Evolutionary conservation across 2,888 invertebrate genomes (phyloP), one percentile per base, ranked within the genome.

Genomic region (Sipha maydis): DNA sequence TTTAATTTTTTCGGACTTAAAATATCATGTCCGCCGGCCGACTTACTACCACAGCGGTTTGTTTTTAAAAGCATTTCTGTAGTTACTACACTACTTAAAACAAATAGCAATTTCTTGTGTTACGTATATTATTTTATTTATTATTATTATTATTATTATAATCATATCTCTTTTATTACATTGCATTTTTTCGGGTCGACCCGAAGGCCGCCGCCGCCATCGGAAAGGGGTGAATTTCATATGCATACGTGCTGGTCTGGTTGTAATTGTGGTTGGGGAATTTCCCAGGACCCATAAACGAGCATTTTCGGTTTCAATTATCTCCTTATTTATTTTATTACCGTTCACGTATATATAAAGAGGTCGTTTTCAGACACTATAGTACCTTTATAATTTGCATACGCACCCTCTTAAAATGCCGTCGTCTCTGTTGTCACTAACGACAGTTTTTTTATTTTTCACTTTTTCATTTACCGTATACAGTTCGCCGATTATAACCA

Each of bases 261-360:
- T 88, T 75, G 86, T 86, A 88, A 88, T 88, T 80, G 86, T 88
- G 86, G 86, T 80, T 28, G 80, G 86, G 54, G 86, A 88, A 88
- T 88, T 88, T 75, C 80, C 86, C 79, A 56, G 71, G 73, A 79
- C 86, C 86, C 80, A 88, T 88, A 88, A 88, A 88, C 86, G 86
- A 73, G 86, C 86, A 79, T 71, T 88, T 88, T 88, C 86, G 86
- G 86, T 88, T 88, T 88, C 86, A 88, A 88, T 88, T 88, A 88
- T 88, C 86, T 88, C 86, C 86, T 88, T 88, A 88, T 88, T 88
- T 88, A 88, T 88, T 88, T 88, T 88, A 88, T 88, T 88, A 88
- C 80, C 79, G 86, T 88, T 88, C 79, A 88, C 79, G 80, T 86
- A 79, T 80, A 80, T 80, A 88, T 88, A 88, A 88, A 88, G 86